A percentile compares a stretch with the other conserved stretches of the same genome.
These are phyloP conservation scores for Peromyscus leucopus DNA, from an alignment of 2,113 vertebrate genomes.

Conservation along the genomic window DNA sequence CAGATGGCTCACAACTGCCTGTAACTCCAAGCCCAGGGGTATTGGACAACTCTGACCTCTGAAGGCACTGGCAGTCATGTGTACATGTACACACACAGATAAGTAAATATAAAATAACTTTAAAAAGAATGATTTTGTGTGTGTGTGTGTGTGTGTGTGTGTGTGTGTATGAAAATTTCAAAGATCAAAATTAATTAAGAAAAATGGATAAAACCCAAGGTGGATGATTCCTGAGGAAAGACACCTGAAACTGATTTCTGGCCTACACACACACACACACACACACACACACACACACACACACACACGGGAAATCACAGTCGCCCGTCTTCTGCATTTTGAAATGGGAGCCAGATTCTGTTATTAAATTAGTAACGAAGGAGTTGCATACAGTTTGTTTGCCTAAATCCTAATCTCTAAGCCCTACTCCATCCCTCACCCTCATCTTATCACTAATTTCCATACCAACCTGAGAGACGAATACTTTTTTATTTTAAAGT, in stretches of 20 bases:
- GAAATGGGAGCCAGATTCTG: conserved; percentile 45
- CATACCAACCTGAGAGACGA: background rate
- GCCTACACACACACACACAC: background rate
- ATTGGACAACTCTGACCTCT: background rate
- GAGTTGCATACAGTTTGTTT: conserved; percentile 22
- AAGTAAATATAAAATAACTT: background rate
- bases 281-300: no score
- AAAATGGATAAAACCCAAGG: background rate
- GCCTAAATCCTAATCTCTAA: conserved; percentile 17
- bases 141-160: no score
- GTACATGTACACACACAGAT: background rate
- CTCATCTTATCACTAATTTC: conserved; percentile 3
- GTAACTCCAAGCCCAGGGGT: background rate
- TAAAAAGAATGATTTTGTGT: background rate
- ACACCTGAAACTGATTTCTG: background rate
- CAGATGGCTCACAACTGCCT: background rate
- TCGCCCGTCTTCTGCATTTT: conserved; percentile 25
- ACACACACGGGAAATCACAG: background rate
- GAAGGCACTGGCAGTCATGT: background rate
- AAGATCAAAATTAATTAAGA: background rate
- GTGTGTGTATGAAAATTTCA: background rate
- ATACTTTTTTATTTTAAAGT: conserved; percentile 48
- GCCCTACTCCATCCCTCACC: background rate
- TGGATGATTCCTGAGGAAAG: background rate
- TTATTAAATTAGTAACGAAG: conserved; percentile 12